These are phyloP conservation scores for Empidonax alnorum DNA, from an alignment of 2,113 vertebrate species.

Conservation along the genomic window DNA sequence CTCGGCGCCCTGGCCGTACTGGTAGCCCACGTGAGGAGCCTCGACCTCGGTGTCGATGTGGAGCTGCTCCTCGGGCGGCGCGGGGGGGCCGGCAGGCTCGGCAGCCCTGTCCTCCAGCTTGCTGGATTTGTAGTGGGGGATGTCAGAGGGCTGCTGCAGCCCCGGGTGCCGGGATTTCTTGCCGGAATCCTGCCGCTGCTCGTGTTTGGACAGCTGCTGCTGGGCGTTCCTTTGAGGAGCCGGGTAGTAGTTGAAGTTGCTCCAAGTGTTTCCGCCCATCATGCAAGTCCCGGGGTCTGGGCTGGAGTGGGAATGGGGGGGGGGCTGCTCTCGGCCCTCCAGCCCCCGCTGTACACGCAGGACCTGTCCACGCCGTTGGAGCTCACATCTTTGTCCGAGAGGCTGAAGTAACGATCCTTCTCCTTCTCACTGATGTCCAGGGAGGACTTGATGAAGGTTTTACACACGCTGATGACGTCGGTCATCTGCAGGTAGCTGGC, in stretches of 20 bases:
- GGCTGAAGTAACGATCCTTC: conserved; percentile 87
- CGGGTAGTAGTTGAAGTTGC: conserved; percentile 73
- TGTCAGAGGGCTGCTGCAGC: conserved; percentile 65
- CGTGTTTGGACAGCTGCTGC: conserved; percentile 68
- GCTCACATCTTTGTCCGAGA: conserved; percentile 85
- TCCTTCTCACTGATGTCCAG: conserved; percentile 91
- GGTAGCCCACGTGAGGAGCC: conserved; percentile 48
- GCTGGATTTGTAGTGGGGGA: conserved; percentile 68
- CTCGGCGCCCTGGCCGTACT: conserved; percentile 63
- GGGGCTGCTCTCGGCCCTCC: conserved; percentile 74
- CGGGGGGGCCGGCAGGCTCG: conserved; percentile 25
- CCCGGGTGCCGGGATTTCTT: conserved; percentile 74
- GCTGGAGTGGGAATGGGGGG: conserved; percentile 62
- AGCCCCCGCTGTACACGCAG: conserved; percentile 61
- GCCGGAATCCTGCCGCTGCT: conserved; percentile 70
- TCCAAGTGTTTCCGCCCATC: conserved; percentile 71
- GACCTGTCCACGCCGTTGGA: conserved; percentile 74
- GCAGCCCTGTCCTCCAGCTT: conserved; percentile 69
- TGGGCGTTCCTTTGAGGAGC: conserved; percentile 63
- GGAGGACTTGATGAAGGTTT: conserved; percentile 95
- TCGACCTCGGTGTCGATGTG: conserved; percentile 61
- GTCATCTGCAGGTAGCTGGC: conserved; percentile 99
- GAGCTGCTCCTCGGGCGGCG: conserved; percentile 66
- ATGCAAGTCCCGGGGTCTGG: conserved; percentile 72
- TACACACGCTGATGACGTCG: conserved; percentile 93